phyloP scores from a whole-genome alignment of 2,113 vertebrate species.

The Hippocampus comes region DNA sequence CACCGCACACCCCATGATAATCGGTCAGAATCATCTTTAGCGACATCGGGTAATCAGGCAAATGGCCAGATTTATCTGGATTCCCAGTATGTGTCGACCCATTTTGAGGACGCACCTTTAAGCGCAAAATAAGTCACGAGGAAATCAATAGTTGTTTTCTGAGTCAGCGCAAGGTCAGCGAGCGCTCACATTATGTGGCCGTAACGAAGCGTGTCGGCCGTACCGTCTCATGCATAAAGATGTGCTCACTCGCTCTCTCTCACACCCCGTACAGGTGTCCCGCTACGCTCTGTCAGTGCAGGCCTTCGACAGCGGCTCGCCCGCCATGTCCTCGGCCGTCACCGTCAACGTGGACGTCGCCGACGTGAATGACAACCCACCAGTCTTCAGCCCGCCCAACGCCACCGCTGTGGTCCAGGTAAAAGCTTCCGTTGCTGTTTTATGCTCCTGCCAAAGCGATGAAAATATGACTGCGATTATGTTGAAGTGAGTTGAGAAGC shows the following conservation, averaged over 20 bases:
- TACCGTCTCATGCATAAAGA: conserved; percentile 30
- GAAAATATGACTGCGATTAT: neutral
- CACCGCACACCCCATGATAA: neutral
- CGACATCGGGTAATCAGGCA: neutral
- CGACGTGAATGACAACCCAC: conserved; percentile 91
- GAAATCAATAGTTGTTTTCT: conserved; percentile 50
- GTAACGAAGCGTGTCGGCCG: conserved; percentile 9
- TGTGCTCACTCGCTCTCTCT: neutral
- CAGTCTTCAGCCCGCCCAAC: conserved; percentile 86
- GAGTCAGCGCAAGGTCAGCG: conserved; percentile 43
- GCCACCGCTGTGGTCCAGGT: conserved; percentile 90
- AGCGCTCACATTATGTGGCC: conserved; percentile 24
- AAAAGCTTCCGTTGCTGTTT: conserved; percentile 3
- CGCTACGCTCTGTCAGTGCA: conserved; percentile 88
- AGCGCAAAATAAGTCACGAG: conserved; percentile 29
- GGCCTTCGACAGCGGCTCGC: conserved; percentile 87
- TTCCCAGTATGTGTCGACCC: neutral
- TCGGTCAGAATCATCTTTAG: neutral
- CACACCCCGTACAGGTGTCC: conserved; percentile 75
- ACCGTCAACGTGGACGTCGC: conserved; percentile 90
- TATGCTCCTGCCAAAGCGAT: neutral
- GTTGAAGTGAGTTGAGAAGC: neutral
- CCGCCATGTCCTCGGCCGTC: conserved; percentile 87
- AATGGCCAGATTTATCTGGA: neutral
- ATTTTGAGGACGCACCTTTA: conserved; percentile 64